Evolutionary conservation across 2,797 vertebrate species (phyloP), one percentile per base, ranked within the genome.

Genomic region (Knipowitschia caucasica): DNA sequence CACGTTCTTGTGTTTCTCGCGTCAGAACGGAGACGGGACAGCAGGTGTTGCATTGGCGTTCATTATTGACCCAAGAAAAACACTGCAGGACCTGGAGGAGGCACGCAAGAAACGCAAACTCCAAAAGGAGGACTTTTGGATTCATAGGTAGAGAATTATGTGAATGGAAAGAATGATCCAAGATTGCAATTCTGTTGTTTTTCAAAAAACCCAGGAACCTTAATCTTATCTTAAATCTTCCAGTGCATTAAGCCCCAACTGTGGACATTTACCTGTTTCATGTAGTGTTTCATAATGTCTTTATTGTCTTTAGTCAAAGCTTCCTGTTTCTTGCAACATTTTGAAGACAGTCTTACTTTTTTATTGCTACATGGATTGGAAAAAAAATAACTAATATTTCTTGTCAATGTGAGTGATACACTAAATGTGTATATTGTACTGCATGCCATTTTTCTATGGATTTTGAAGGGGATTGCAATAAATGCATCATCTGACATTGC

Each of bases 1-100:
- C 56, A 78, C 89, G 43, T 98, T 96, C 85, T 81, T 98, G n/a
- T 98, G 95, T 79, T 94, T 93, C 78, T 95, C 93, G 0, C 89
- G 92, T 8, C 93, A 95, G 68, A 89, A 84, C 1, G 93, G 92
- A 0, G 93, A 95, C 0, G 93, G 93, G 24, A 94, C 94, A 0
- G 86, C 84, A 1, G 64, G 62, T 0, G 89, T 93, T 18, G 89
- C 86, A 3, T 80, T 94, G n/a, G 47, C 82, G 18, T 89, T 90
- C 55, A 51, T 92, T 45, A 77, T 86, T 79, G 76, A 86, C 52
- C 86, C 88, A 9, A 81, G 83, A 0, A 80, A 85, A 61, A 86
- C 73, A 27, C 68, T 89, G 66, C 72, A 87, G 67, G 81, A 84
- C 23, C 77, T 86, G 53, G 82, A 85, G 0, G 58, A 87, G 56